Base-by-base conservation (phyloP, 2,888 invertebrate species). In the Cheilosia soror region DNA sequence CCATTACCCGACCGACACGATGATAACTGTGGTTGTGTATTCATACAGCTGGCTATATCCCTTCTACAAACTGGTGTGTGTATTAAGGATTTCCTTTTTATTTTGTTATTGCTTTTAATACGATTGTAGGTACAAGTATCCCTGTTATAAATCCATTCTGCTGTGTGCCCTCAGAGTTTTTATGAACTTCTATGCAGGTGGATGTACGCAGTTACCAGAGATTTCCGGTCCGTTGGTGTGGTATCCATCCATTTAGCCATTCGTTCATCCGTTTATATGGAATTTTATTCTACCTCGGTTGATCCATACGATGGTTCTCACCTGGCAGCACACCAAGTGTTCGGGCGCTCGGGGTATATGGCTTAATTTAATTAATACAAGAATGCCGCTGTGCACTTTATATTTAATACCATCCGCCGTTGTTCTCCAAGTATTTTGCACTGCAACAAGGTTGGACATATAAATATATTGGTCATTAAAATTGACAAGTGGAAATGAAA, bases 341-440 rank as follows among this genome's bases (percentile, higher is more conserved):
- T 37, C 11, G 37, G 11, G 11, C 40, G 5, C 4, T 15, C 20
- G 31, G 2, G 42, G n/a, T 42, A 13, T 40, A 27, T 49, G 57
- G 49, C 66, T 66, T 76, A 66, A 76, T 76, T 76, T 66, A 66
- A 76, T 76, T 51, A 66, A 66, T 76, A 58, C 76, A 31, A 20
- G 25, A 47, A 66, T 58, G 76, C 40, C 66, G 76, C 66, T 76
- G 66, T 66, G 47, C 58, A 66, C 76, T 66, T 76, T 60, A 60
- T 49, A 49, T 49, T 76, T 60, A 42, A 42, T 60, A 60, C 42
- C 27, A 60, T 60, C 27, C 60, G 3, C 27, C 27, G 60, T 42
- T 27, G 60, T 29, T 76, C 76, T 76, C 57, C 42, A 49, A 76
- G 49, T 37, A 58, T 76, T 5, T 37, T 37, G 37, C 37, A 37